Percentiles rank a stretch among this genome's conserved stretches.
Conservation (phyloP, 2,888 invertebrate genomes). For the Drosophila subsilvestris region DNA sequence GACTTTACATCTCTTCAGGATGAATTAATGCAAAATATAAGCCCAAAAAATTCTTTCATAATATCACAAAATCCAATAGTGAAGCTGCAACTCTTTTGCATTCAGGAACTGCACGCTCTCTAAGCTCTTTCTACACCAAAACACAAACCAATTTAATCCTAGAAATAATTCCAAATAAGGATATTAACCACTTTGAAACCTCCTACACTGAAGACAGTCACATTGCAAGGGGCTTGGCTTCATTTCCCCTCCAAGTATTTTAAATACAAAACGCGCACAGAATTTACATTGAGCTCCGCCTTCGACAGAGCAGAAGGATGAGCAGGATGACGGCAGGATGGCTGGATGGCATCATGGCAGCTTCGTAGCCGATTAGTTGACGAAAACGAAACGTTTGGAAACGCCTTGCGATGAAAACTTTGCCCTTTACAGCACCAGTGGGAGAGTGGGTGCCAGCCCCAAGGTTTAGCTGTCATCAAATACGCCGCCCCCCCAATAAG, state of each 20-base stretch:
- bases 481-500: constrained; percentile 6
- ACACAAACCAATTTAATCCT: neutral
- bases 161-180: neutral
- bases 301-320: neutral
- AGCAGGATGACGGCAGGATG: neutral
- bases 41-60: too few relatives aligned
- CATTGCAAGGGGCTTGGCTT: constrained; percentile 6
- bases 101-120: neutral
- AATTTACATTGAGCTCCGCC: constrained; percentile 10
- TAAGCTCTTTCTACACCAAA: neutral
- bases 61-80: neutral
- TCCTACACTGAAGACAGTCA: neutral
- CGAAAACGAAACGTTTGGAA: constrained; percentile 80
- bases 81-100: neutral
- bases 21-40: neutral
- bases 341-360: constrained; percentile 27
- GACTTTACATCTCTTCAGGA: neutral
- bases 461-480: constrained; percentile 47
- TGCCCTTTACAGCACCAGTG: constrained; percentile 57
- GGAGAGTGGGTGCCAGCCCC: constrained; percentile 2
- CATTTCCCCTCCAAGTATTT: constrained; percentile 6
- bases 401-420: constrained; percentile 75
- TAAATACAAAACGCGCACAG: constrained; percentile 1
- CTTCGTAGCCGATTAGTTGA: constrained; percentile 73
- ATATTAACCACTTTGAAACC: neutral